Evolutionary conservation across 2,888 invertebrate species (phyloP).

Genomic region (Drosophila macrothrix): DNA sequence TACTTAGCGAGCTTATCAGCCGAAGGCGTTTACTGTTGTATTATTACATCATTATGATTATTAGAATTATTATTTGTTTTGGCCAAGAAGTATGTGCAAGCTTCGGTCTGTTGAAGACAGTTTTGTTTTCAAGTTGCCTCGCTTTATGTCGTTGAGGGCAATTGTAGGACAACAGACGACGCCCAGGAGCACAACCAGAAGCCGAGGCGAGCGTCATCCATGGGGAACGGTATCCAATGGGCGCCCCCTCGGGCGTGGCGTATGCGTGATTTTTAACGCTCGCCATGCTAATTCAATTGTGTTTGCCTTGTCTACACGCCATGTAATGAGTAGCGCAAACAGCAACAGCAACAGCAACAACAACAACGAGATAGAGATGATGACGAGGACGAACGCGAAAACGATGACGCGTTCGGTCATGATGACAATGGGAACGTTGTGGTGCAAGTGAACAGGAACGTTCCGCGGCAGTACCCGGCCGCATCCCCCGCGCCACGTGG

Average conservation of each 20-base stretch:
- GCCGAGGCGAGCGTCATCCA: conserved; percentile 37
- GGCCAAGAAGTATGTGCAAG: conserved; percentile 18
- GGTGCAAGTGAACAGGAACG: conserved; percentile 30
- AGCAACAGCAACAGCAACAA: conserved; percentile 34
- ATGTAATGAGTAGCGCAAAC: conserved; percentile 78
- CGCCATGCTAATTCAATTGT: conserved; percentile 79
- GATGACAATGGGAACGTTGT: conserved; percentile 40
- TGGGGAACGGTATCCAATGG: conserved; percentile 43
- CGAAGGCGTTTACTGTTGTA: background rate
- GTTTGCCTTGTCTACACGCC: conserved; percentile 79
- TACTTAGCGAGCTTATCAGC: background rate
- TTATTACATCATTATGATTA: background rate
- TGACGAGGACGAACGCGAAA: conserved; percentile 56
- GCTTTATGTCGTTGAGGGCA: conserved; percentile 67
- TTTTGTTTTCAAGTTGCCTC: conserved; percentile 21
- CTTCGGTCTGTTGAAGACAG: conserved; percentile 22
- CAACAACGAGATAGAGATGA: conserved; percentile 36
- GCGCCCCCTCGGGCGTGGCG: conserved; percentile 55
- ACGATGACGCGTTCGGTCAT: conserved; percentile 16
- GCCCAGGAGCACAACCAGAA: conserved; percentile 5
- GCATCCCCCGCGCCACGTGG: conserved; percentile 45
- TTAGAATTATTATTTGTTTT: background rate
- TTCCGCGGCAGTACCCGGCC: background rate
- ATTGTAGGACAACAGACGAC: conserved; percentile 68
- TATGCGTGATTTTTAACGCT: conserved; percentile 77